Percentiles rank a stretch among this genome's conserved stretches.
phyloP scores from a whole-genome alignment of 2,888 invertebrate genomes.

The Panopea generosa region DNA sequence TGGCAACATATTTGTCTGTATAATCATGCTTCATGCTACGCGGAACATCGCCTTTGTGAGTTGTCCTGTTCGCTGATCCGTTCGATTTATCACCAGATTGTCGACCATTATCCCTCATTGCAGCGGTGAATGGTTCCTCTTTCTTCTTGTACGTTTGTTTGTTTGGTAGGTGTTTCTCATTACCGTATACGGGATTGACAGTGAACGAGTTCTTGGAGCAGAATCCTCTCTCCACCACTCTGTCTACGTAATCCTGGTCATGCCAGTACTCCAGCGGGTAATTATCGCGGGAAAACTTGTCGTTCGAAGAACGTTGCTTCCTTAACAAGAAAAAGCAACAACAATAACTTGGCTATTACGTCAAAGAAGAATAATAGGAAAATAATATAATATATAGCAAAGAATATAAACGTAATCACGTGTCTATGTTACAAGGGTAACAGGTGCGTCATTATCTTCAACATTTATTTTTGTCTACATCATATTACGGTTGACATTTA shows the following conservation, averaged over 20 bases:
- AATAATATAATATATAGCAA: too few relatives aligned
- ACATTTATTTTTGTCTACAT: too few relatives aligned
- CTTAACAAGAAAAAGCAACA: too few relatives aligned
- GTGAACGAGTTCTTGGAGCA: conserved; percentile 16
- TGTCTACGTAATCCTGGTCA: conserved; percentile 38
- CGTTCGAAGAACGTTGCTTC: too few relatives aligned
- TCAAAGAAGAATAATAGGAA: too few relatives aligned
- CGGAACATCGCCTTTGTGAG: conserved; percentile 6
- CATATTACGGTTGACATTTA: too few relatives aligned
- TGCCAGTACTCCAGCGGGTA: conserved; percentile 46
- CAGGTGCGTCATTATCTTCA: too few relatives aligned
- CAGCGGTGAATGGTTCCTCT: conserved; percentile 8
- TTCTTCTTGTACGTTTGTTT: conserved; percentile 27
- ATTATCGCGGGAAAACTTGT: conserved; percentile 12
- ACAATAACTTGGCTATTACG: too few relatives aligned
- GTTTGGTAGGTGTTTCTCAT: not conserved
- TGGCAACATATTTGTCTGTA: conserved; percentile 35
- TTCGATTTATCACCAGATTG: not conserved
- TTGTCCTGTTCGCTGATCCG: conserved; percentile 5
- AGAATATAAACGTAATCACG: too few relatives aligned
- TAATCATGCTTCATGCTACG: conserved; percentile 12
- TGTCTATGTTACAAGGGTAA: too few relatives aligned
- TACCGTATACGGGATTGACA: conserved; percentile 26
- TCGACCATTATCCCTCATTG: not conserved
- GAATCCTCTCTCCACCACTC: conserved; percentile 22